Percentiles rank a stretch among this genome's conserved stretches.
These are phyloP conservation scores for Patella pellucida DNA, from an alignment of 2,888 invertebrate genomes.

Conservation along the genomic window DNA sequence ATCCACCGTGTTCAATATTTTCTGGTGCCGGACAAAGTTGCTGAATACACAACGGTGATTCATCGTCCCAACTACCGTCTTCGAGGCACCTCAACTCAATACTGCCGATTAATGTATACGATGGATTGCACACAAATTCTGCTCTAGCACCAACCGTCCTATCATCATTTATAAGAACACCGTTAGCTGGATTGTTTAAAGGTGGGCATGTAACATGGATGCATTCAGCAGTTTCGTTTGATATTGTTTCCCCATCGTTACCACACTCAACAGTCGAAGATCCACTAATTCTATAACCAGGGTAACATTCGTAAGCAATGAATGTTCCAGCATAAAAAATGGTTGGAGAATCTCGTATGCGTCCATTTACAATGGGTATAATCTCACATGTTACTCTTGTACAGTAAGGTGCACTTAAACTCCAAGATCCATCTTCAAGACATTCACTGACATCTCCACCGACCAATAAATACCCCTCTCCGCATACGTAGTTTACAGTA, in stretches of 20 bases:
- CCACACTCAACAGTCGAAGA: constrained; percentile 47
- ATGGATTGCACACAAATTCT: constrained; percentile 32
- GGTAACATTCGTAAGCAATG: constrained; percentile 82
- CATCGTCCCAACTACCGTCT: constrained; percentile 45
- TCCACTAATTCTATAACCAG: constrained; percentile 68
- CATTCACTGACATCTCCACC: constrained; percentile 59
- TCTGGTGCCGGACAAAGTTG: constrained; percentile 12
- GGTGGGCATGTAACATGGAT: constrained; percentile 33
- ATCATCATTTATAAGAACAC: constrained; percentile 32
- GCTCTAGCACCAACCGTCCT: constrained; percentile 59
- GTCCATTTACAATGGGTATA: constrained; percentile 48
- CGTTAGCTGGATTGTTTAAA: constrained; percentile 36
- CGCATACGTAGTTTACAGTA: constrained; percentile 59
- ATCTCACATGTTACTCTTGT: constrained; percentile 49
- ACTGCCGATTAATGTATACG: constrained; percentile 37
- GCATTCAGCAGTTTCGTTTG: constrained; percentile 35
- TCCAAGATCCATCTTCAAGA: constrained; percentile 63
- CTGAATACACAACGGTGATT: constrained; percentile 40
- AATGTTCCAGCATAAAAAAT: not conserved
- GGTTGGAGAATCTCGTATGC: constrained; percentile 26
- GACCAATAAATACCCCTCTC: constrained; percentile 56
- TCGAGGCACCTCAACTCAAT: constrained; percentile 38
- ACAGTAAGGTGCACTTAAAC: constrained; percentile 56
- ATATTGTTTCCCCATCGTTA: constrained; percentile 46
- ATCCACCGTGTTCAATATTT: constrained; percentile 14